Evolutionary conservation across 2,888 invertebrate species (phyloP).

Genomic region (Lycocerus yunnanus): DNA sequence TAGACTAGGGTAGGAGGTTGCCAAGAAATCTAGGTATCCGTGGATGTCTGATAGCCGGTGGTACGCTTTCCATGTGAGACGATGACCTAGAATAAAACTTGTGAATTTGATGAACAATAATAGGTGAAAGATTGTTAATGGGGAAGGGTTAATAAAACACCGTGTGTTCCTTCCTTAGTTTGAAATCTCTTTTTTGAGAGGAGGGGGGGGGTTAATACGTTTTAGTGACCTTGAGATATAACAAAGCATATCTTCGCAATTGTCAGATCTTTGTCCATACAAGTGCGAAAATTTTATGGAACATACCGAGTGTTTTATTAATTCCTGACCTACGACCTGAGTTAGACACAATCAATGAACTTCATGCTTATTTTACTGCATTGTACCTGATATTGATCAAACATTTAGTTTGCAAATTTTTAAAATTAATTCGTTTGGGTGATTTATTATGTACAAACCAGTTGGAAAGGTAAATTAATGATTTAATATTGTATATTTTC

Average conservation of each 20-base stretch:
- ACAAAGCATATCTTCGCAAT: no score
- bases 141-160: background rate
- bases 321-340: background rate
- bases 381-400: background rate
- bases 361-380: background rate
- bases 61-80: constrained; percentile 78
- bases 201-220: no score
- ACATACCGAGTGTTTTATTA: background rate
- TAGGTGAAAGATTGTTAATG: background rate
- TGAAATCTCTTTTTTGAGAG: background rate
- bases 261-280: no score
- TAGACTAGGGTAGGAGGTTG: constrained; percentile 70
- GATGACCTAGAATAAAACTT: constrained; percentile 52
- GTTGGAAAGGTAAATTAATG: background rate
- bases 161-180: no score
- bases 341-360: background rate
- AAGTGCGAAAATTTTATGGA: no score
- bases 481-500: background rate
- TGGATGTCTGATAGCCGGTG: constrained; percentile 72
- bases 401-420: background rate
- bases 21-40: constrained; percentile 73
- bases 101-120: background rate
- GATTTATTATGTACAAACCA: background rate
- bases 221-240: no score
- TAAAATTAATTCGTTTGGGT: background rate